phyloP scores from a whole-genome alignment of 2,797 vertebrate species.

The Erithacus rubecula region DNA sequence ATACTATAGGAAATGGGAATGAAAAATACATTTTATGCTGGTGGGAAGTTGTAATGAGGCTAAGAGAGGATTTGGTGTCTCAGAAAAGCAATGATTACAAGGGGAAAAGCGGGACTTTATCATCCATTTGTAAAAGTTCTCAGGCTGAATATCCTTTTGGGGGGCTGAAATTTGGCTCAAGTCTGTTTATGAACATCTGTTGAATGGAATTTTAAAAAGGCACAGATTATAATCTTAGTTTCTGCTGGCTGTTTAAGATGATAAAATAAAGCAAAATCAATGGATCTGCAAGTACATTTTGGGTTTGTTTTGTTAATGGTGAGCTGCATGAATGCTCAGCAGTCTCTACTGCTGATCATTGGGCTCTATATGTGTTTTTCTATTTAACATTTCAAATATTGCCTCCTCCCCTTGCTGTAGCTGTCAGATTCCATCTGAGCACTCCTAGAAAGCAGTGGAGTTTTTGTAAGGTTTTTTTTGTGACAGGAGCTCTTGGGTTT shows the following conservation, averaged over 20 bases:
- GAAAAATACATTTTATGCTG: slow-evolving; percentile 48
- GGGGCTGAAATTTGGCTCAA: slow-evolving; percentile 57
- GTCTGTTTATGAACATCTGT: slow-evolving; percentile 50
- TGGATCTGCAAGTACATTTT: neutral
- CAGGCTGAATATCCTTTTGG: slow-evolving; percentile 36
- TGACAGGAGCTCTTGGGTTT: neutral
- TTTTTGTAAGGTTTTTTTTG: accelerated
- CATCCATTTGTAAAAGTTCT: slow-evolving; percentile 54
- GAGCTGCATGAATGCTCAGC: neutral
- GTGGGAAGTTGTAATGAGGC: slow-evolving; percentile 60
- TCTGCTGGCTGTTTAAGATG: neutral
- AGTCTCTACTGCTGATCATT: neutral
- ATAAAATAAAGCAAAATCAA: neutral
- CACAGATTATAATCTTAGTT: slow-evolving; percentile 56
- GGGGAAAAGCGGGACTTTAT: slow-evolving; percentile 14
- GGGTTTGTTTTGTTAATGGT: neutral
- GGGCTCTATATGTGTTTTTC: neutral
- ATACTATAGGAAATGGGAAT: slow-evolving; percentile 51
- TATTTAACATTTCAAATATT: neutral
- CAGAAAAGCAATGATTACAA: slow-evolving; percentile 41
- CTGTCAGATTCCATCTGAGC: neutral
- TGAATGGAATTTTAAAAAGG: slow-evolving; percentile 60
- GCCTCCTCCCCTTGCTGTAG: neutral
- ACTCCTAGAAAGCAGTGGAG: neutral
- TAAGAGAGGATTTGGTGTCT: slow-evolving; percentile 53